A percentile compares a stretch with the other conserved stretches of the same genome.
phyloP scores from a whole-genome alignment of 2,888 invertebrate species.

The Melanchra persicariae region DNA sequence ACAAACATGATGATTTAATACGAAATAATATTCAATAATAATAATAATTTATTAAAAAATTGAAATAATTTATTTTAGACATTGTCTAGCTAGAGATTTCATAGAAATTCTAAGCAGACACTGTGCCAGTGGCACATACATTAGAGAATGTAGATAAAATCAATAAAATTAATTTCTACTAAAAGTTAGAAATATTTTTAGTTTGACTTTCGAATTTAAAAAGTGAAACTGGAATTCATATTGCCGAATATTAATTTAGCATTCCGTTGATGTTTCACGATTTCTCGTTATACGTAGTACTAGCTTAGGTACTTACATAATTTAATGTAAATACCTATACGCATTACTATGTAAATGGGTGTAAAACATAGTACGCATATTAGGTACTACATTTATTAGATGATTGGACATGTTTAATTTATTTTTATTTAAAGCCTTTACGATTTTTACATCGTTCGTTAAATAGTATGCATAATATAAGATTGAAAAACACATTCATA shows the following conservation, averaged over 20 bases:
- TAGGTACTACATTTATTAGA: slow-evolving; percentile 11
- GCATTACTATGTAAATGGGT: slow-evolving; percentile 33
- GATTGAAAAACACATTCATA: too few relatives aligned
- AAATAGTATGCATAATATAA: too few relatives aligned
- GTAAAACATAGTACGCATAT: slow-evolving; percentile 26
- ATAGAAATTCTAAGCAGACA: not conserved
- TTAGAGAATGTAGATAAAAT: slow-evolving; percentile 38
- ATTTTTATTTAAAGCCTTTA: not conserved
- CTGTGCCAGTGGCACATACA: not conserved
- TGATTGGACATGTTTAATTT: slow-evolving; percentile 1
- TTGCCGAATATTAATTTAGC: slow-evolving; percentile 69
- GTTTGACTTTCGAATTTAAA: slow-evolving; percentile 65
- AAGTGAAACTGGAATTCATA: slow-evolving; percentile 66
- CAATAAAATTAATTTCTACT: slow-evolving; percentile 60
- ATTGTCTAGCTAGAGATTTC: slow-evolving; percentile 14
- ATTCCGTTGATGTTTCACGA: slow-evolving; percentile 67
- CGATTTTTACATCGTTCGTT: too few relatives aligned
- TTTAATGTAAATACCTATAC: slow-evolving; percentile 38
- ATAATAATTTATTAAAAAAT: not conserved
- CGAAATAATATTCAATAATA: too few relatives aligned
- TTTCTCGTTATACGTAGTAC: slow-evolving; percentile 53
- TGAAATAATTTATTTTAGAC: not conserved
- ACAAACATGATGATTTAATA: too few relatives aligned
- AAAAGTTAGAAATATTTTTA: slow-evolving; percentile 49
- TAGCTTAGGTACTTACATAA: slow-evolving; percentile 60